Evolutionary conservation across 2,797 vertebrate genomes (phyloP), one percentile per base, ranked within the genome.

Genomic region (Micropoecilia bifurca): DNA sequence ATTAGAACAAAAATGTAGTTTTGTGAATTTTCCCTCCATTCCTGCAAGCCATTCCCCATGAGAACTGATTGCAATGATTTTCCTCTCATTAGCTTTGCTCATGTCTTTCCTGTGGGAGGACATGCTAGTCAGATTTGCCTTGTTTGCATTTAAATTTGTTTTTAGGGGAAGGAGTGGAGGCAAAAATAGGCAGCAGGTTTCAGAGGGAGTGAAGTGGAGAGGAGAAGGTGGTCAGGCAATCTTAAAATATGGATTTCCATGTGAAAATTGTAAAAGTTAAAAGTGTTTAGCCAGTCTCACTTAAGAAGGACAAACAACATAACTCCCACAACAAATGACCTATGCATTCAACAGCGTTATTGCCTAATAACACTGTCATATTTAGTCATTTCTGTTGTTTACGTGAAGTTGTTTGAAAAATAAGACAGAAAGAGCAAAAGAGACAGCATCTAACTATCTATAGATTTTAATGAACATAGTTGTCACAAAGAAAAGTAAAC

Each of bases 111-210:
- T 79, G 82, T 91, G 79, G 90, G 90, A 90, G 86, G 81, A 85
- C 84, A 87, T 84, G 74, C 69, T 18, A 82, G 71, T 87, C 77
- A 84, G 84, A 84, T 85, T 89, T 82, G 72, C 84, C 88, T 91
- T 87, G 89, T 91, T 91, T 90, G 91, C 91, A 92, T 93, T 92
- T 91, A 83, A 87, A 93, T 91, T 77, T 88, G 83, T 88, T 90
- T 87, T 87, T 66, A 82, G 79, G 39, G 75, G 73, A 80, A 84
- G 55, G 30, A 76, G 55, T 0, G 1, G 14, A 69, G 57, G 18
- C 77, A 86, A 77, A 76, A 80, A 59, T 76, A 80, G 61, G 85
- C 75, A 63, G 25, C 66, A 36, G 50, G 81, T 79, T 90, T 85
- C 83, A 82, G 73, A 79, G 77, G 39, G 78, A 88, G 33, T 48